These are phyloP conservation scores for Tyrannus savana DNA, from an alignment of 2,113 vertebrate genomes.

Conservation along the genomic window DNA sequence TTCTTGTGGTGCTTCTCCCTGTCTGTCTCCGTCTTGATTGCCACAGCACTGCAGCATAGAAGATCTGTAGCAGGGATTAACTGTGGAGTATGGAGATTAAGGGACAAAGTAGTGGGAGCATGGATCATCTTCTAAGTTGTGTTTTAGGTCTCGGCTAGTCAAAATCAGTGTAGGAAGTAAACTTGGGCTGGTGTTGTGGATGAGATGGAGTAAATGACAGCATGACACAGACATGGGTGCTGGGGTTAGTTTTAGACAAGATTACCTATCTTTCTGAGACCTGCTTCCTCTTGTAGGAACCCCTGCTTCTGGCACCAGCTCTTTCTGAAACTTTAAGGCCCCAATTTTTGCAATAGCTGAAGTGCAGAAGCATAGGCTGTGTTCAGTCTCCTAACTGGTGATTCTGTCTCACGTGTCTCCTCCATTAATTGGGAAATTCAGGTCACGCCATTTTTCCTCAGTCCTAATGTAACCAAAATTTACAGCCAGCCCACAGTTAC, in stretches of 20 bases:
- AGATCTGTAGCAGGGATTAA: neutral
- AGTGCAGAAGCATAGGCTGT: neutral
- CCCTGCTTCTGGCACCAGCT: neutral
- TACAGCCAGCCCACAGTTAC: neutral
- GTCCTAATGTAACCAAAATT: neutral
- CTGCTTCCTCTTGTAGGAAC: neutral
- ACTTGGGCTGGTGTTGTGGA: neutral
- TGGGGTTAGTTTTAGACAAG: neutral
- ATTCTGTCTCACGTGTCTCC: neutral
- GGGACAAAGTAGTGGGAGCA: neutral
- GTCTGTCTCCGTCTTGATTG: neutral
- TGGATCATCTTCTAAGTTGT: neutral
- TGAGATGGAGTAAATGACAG: neutral
- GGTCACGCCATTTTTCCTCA: neutral
- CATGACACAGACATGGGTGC: neutral
- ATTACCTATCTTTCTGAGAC: neutral
- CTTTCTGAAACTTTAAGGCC: neutral
- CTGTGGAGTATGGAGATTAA: neutral
- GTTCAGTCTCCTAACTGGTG: neutral
- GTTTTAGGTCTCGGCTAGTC: neutral
- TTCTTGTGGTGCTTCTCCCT: neutral
- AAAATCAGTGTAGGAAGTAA: neutral
- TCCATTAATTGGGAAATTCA: neutral
- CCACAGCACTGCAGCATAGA: neutral
- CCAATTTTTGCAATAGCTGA: neutral